Evolutionary conservation across 2,888 invertebrate genomes (phyloP).

Genomic region (Melinaea marsaeus): DNA sequence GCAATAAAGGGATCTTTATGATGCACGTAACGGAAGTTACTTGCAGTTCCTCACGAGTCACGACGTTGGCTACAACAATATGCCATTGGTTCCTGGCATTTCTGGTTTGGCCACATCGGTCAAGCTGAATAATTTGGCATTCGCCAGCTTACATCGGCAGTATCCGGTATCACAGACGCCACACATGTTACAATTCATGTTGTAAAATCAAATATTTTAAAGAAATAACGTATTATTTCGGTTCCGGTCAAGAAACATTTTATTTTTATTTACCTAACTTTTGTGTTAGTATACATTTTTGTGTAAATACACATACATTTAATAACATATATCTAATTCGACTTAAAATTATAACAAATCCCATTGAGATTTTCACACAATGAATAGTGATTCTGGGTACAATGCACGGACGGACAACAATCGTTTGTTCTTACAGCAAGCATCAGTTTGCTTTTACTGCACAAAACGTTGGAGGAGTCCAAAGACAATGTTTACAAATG

Average conservation of each 20-base stretch:
- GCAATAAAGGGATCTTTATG: constrained; percentile 65
- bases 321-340: too few species aligned
- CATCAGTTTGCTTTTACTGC: constrained; percentile 28
- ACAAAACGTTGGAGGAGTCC: constrained; percentile 29
- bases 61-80: constrained; percentile 48
- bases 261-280: too few species aligned
- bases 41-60: constrained; percentile 41
- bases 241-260: too few species aligned
- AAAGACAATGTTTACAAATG: constrained; percentile 29
- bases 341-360: too few species aligned
- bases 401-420: constrained; percentile 22
- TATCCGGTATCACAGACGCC: constrained; percentile 38
- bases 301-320: too few species aligned
- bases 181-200: constrained; percentile 35
- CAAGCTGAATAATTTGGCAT: too few species aligned
- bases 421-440: constrained; percentile 29
- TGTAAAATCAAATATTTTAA: constrained; percentile 7
- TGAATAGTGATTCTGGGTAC: constrained; percentile 19
- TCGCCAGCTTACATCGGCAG: constrained; percentile 46
- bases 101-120: too few species aligned
- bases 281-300: too few species aligned
- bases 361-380: constrained; percentile 7
- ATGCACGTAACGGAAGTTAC: constrained; percentile 46
- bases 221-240: too few species aligned
- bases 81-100: constrained; percentile 32